phyloP scores from a whole-genome alignment of 2,888 invertebrate species.

The Pseudoips prasinana region DNA sequence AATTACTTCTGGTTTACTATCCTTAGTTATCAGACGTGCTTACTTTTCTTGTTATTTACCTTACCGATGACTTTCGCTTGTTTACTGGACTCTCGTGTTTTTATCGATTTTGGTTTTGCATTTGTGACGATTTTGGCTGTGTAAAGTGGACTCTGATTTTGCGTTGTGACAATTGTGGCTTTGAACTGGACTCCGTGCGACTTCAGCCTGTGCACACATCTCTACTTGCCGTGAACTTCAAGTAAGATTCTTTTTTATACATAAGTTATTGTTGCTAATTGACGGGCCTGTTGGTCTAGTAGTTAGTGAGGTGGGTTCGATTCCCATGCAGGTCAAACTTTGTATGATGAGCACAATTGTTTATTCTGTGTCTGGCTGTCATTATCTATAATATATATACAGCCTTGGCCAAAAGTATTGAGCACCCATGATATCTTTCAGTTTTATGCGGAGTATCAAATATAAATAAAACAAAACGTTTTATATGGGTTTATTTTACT shows the following conservation, averaged over 20 bases:
- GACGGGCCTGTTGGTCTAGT: constrained; percentile 8
- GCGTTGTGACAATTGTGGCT: constrained; percentile 14
- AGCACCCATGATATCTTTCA: constrained; percentile 12
- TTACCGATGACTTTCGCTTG: too few species aligned
- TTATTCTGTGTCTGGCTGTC: constrained; percentile 12
- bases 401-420: constrained; percentile 7
- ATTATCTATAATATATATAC: constrained; percentile 8
- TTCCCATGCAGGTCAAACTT: constrained; percentile 8
- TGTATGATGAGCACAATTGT: neutral
- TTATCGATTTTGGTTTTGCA: constrained; percentile 7
- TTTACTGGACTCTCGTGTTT: constrained; percentile 3
- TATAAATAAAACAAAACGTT: constrained; percentile 11
- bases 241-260: too few species aligned
- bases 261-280: too few species aligned
- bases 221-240: too few species aligned
- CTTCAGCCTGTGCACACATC: neutral
- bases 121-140: constrained; percentile 1
- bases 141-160: constrained; percentile 15
- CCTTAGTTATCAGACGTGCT: constrained; percentile 7
- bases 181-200: too few species aligned
- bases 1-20: constrained; percentile 15
- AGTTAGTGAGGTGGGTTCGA: constrained; percentile 7
- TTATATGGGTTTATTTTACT: constrained; percentile 11
- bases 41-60: constrained; percentile 5
- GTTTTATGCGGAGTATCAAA: constrained; percentile 12